Conservation (phyloP, 2,113 vertebrate species). For the Excalfactoria chinensis region DNA sequence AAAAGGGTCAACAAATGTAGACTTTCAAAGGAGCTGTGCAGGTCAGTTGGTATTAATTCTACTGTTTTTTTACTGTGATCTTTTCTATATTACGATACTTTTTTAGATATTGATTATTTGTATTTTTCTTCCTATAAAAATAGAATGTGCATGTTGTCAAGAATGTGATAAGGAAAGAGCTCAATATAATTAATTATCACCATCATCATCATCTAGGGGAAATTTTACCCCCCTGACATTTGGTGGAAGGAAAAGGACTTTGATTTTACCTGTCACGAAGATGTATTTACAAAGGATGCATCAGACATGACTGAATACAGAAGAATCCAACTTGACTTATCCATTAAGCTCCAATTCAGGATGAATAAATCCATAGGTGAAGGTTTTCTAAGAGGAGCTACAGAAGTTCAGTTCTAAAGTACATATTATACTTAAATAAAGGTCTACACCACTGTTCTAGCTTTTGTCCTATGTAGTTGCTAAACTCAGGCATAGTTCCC, state of each 20-base stretch:
- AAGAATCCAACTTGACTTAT: background rate
- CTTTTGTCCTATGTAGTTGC: background rate
- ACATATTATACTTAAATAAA: background rate
- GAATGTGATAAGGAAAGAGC: background rate
- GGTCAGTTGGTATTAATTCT: background rate
- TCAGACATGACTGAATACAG: background rate
- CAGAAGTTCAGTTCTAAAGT: background rate
- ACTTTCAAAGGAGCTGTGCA: background rate
- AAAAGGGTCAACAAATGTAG: background rate
- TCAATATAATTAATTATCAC: background rate
- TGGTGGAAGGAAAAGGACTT: background rate
- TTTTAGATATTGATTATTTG: background rate
- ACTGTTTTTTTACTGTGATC: background rate
- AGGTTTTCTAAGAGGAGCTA: background rate
- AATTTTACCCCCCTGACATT: background rate
- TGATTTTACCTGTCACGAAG: background rate
- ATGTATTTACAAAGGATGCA: background rate
- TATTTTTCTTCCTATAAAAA: background rate
- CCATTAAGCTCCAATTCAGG: background rate
- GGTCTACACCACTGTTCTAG: background rate
- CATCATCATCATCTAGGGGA: background rate
- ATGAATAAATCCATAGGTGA: background rate
- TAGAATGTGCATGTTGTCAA: background rate
- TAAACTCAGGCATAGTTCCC: background rate
- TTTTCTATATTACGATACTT: background rate